Percentiles rank a stretch among this genome's conserved stretches.
These are phyloP conservation scores for Metaphire vulgaris DNA, from an alignment of 1,140 invertebrate species.

Conservation along the genomic window DNA sequence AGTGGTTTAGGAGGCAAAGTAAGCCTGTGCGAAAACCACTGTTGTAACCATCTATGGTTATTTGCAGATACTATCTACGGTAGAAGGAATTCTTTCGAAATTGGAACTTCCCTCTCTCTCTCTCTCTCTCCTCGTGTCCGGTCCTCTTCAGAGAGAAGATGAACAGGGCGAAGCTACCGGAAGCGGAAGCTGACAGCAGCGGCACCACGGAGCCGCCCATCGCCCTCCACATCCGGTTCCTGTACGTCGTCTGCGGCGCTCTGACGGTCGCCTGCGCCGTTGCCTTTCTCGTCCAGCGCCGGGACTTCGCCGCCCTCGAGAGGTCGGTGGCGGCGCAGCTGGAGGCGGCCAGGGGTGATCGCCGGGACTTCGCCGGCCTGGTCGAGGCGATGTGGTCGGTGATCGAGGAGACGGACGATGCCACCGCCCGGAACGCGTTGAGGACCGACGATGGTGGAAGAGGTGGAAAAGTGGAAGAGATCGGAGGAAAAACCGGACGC, in stretches of 20 bases:
- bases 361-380: not conserved
- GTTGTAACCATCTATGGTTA: not conserved
- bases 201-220: not conserved
- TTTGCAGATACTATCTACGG: not conserved
- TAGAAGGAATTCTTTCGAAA: not conserved
- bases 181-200: not conserved
- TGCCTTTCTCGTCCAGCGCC: not conserved
- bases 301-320: too few relatives aligned
- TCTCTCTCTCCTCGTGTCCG: not conserved
- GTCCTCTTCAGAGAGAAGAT: not conserved
- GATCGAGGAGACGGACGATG: not conserved
- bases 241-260: not conserved
- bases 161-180: not conserved
- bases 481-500: too few relatives aligned
- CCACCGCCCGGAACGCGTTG: not conserved
- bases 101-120: not conserved
- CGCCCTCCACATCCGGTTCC: not conserved
- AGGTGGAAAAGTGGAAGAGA: not conserved
- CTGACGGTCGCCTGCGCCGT: not conserved
- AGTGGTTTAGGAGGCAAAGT: not conserved
- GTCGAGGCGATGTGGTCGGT: not conserved
- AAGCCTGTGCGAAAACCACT: not conserved
- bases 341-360: not conserved
- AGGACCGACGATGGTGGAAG: not conserved
- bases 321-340: not conserved